Percentiles rank a stretch among this genome's conserved stretches.
Conservation (phyloP, 1,140 invertebrate genomes). For the Pseudachorutes palmiensis region DNA sequence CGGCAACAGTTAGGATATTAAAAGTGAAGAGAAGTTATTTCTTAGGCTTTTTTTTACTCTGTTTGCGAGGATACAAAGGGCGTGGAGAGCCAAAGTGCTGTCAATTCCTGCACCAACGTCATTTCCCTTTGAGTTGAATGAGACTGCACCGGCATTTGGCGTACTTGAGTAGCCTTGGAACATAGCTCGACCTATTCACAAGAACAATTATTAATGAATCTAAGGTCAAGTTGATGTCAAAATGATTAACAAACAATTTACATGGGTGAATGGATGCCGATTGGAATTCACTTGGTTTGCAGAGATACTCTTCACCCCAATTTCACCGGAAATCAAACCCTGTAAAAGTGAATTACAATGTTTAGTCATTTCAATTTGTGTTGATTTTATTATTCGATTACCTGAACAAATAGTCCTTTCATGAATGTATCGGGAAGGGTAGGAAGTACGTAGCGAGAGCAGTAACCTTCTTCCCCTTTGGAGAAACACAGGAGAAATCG, state of each 20-base stretch:
- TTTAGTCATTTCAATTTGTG: not conserved
- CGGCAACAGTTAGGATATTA: conserved; percentile 1
- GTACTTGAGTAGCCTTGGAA: conserved; percentile 22
- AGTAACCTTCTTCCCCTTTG: conserved; percentile 29
- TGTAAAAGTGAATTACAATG: conserved; percentile 14
- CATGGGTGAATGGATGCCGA: conserved; percentile 31
- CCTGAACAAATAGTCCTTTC: conserved; percentile 38
- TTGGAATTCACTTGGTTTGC: conserved; percentile 32
- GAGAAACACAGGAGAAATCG: conserved; percentile 35
- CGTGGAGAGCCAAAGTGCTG: conserved; percentile 23
- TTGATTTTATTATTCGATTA: conserved; percentile 1
- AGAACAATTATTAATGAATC: not conserved
- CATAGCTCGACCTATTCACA: conserved; percentile 29
- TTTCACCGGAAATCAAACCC: conserved; percentile 32
- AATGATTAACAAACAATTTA: conserved; percentile 20
- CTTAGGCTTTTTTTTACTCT: conserved; percentile 24
- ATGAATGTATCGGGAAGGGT: conserved; percentile 36
- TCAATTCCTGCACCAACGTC: conserved; percentile 27
- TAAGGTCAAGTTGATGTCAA: not conserved
- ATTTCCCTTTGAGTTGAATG: conserved; percentile 21
- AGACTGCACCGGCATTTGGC: conserved; percentile 18
- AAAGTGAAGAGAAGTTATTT: not conserved
- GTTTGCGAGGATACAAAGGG: conserved; percentile 10
- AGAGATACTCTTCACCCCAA: conserved; percentile 35
- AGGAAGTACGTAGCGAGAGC: conserved; percentile 31